phyloP scores from a whole-genome alignment of 2,113 vertebrate genomes.

The Hemiscyllium ocellatum region DNA sequence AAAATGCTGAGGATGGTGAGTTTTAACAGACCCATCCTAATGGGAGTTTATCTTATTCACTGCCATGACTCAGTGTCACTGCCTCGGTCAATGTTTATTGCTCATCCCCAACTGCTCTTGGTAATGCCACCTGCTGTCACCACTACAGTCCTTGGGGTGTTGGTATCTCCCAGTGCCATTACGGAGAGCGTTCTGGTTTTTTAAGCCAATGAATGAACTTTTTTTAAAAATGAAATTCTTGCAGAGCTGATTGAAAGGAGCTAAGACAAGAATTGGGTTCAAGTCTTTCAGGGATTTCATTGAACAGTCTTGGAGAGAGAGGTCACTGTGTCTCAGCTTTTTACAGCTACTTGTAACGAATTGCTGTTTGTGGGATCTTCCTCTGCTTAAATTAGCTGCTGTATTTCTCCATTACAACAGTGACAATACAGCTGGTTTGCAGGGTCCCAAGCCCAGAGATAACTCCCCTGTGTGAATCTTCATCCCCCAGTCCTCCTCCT shows the following conservation, averaged over 20 bases:
- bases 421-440: not conserved
- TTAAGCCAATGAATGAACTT: not conserved
- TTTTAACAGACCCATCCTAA: not conserved
- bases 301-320: not conserved
- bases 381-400: not conserved
- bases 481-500: too few relatives aligned
- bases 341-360: not conserved
- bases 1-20: not conserved
- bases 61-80: not conserved
- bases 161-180: not conserved
- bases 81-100: not conserved
- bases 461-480: too few relatives aligned
- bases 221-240: not conserved
- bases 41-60: not conserved
- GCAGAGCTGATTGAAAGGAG: not conserved
- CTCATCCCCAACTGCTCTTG: not conserved
- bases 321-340: not conserved
- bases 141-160: not conserved
- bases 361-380: not conserved
- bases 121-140: not conserved
- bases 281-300: not conserved
- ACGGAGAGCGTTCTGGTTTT: not conserved
- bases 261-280: not conserved
- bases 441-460: too few relatives aligned
- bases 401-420: not conserved